Base-by-base conservation (phyloP, 1,140 invertebrate genomes). In the Drosophila nigromelanica region DNA sequence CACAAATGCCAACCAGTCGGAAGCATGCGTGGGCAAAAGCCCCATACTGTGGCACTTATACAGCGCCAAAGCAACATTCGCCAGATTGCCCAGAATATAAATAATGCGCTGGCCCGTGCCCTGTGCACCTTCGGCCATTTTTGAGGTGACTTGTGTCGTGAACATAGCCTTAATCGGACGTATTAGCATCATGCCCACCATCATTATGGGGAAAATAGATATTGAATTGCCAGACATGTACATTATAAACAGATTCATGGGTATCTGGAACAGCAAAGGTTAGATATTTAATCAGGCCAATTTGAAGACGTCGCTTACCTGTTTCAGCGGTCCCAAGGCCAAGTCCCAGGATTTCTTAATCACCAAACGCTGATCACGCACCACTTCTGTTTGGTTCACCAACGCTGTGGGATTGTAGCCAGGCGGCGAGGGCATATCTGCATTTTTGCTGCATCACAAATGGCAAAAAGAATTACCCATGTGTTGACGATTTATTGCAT, bases 171-270 rank as follows among this genome's bases (percentile, higher is more conserved):
- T 98, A 3, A 99, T 95, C 12, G 98, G 98, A 76, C 98, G 93
- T 67, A 99, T 96, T 72, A 99, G 97, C 91, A 99, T 95, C 99
- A 99, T 99, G 39, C 98, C 98, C 15, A 99, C 98, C 98, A 99
- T 99, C 99, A 99, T 99, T n/a, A 99, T 99, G 2, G 99, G 99
- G 90, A 99, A 99, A 76, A 99, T 99, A 0, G 98, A 99, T 85
- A 99, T 99, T 0, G 98, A 98, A 92, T 98, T 99, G 39, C 98
- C 99, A 61, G 98, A 97, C 99, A 99, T 99, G 92, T 99, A 99
- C 97, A 99, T 99, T 48, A 99, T 98, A 89, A 99, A 99, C 15
- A 99, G 93, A 93, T 99, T 99, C 99, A 99, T 99, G 4, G 99
- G 98, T 35, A 99, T 90, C 91, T 92, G 21, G 5, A 43, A 60